Percentiles rank a stretch among this genome's conserved stretches.
These are phyloP conservation scores for Leptothorax acervorum DNA, from an alignment of 2,888 invertebrate genomes.

Conservation along the genomic window DNA sequence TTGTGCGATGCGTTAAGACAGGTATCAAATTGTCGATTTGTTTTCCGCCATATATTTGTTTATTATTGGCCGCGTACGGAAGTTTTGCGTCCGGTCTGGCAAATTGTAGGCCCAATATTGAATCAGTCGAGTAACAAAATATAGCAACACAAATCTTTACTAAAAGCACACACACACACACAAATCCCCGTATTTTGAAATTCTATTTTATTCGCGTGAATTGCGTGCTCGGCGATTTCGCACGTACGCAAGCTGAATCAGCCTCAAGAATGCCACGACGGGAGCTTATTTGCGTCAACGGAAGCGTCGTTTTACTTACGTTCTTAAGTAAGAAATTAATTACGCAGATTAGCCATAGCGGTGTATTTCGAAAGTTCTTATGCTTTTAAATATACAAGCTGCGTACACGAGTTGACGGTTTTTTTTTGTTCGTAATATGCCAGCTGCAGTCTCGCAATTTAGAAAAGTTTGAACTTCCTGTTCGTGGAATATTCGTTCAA, in stretches of 20 bases:
- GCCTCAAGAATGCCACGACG: not conserved
- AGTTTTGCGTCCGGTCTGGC: conserved; percentile 8
- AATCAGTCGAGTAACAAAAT: not conserved
- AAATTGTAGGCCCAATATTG: not conserved
- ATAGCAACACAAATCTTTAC: not conserved
- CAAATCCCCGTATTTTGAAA: not conserved
- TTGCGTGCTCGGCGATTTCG: not conserved
- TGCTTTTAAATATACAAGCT: not conserved
- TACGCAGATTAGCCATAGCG: conserved; percentile 8
- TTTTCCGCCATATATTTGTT: not conserved
- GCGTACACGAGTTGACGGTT: not conserved
- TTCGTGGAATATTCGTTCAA: not conserved
- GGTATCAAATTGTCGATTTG: not conserved
- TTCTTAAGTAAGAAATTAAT: conserved; percentile 36
- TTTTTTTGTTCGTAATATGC: not conserved
- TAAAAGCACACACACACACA: not conserved
- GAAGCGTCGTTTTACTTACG: not conserved
- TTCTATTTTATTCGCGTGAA: conserved; percentile 5
- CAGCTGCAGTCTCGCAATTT: conserved; percentile 9
- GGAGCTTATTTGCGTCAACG: conserved; percentile 26
- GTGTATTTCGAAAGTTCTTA: not conserved
- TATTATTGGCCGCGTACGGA: not conserved
- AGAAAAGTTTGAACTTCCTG: conserved; percentile 31
- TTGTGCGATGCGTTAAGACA: not conserved
- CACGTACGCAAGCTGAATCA: not conserved